phyloP scores from a whole-genome alignment of 2,888 invertebrate species.

The Cerceris rybyensis region DNA sequence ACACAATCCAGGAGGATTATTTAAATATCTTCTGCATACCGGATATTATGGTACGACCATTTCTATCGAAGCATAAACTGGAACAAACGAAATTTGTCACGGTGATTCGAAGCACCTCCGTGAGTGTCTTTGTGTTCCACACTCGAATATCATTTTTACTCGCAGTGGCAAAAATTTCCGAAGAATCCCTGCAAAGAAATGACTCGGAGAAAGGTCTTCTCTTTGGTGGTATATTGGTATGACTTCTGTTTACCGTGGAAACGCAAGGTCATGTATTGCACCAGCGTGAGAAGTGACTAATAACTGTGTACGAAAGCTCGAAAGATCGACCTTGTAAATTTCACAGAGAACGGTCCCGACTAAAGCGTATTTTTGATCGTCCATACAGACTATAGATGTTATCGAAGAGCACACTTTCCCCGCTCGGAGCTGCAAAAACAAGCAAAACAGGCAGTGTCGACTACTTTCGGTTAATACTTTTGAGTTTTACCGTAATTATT shows the following conservation, averaged over 20 bases:
- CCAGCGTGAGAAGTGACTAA: conserved; percentile 92
- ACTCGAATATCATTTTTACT: conserved; percentile 93
- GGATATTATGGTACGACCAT: conserved; percentile 91
- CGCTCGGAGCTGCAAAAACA: conserved; percentile 82
- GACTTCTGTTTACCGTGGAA: conserved; percentile 88
- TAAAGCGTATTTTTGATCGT: conserved; percentile 85
- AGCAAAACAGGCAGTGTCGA: not conserved
- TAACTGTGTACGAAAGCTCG: conserved; percentile 87
- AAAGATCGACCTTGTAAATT: conserved; percentile 89
- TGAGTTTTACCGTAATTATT: conserved; percentile 79
- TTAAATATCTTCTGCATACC: conserved; percentile 81
- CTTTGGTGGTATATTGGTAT: no score
- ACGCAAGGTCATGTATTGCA: conserved; percentile 90
- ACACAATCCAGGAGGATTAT: not conserved
- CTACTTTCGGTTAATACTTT: not conserved
- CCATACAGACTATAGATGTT: conserved; percentile 87
- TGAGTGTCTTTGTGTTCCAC: conserved; percentile 90
- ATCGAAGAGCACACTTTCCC: conserved; percentile 86
- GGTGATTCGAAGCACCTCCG: conserved; percentile 91
- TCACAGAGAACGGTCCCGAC: conserved; percentile 91
- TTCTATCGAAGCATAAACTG: conserved; percentile 88
- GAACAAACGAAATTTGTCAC: conserved; percentile 95
- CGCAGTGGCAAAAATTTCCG: conserved; percentile 93
- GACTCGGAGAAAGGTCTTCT: no score
- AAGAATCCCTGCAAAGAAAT: conserved; percentile 85